A percentile compares a stretch with the other conserved stretches of the same genome.
These are phyloP conservation scores for Aphodius granarius DNA, from an alignment of 2,888 invertebrate species.

Conservation along the genomic window DNA sequence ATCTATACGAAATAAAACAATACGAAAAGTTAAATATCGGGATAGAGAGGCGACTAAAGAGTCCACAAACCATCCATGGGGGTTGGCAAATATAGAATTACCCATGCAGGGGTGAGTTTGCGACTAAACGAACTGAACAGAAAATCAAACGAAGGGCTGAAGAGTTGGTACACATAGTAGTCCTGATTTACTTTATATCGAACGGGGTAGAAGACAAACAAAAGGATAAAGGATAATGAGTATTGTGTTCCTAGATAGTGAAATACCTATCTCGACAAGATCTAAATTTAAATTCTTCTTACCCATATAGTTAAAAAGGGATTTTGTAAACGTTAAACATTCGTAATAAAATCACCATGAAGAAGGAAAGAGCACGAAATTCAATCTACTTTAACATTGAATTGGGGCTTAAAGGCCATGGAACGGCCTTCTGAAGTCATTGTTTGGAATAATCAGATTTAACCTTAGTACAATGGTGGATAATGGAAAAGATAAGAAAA, in stretches of 20 bases:
- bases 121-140: neutral
- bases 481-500: neutral
- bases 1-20: too few relatives aligned
- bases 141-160: neutral
- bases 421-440: neutral
- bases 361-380: neutral
- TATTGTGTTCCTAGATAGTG: too few relatives aligned
- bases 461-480: neutral
- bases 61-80: too few relatives aligned
- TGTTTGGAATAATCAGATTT: neutral
- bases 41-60: too few relatives aligned
- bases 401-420: neutral
- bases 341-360: neutral
- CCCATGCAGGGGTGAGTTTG: neutral
- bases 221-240: too few relatives aligned
- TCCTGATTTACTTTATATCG: neutral
- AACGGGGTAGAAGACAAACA: neutral
- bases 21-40: too few relatives aligned
- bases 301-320: neutral
- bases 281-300: too few relatives aligned
- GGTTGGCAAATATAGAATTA: neutral
- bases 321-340: neutral
- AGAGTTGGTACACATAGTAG: neutral
- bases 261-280: too few relatives aligned
- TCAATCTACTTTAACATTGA: neutral